Evolutionary conservation across 2,888 invertebrate species (phyloP), one percentile per base, ranked within the genome.

Genomic region (Melanostoma mellinum): DNA sequence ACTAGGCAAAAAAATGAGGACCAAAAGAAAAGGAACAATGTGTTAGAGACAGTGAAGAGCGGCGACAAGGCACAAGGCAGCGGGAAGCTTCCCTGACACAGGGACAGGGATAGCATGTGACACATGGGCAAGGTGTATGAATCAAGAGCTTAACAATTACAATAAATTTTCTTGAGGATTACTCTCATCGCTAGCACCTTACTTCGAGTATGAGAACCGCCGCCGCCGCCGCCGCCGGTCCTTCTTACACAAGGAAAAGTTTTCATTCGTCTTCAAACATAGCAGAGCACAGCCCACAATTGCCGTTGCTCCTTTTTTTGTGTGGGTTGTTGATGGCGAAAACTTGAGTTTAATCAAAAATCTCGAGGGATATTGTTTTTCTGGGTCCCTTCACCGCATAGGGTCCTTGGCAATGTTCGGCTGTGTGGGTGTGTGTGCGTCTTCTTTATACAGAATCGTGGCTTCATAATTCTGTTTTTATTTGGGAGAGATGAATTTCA

Each of bases 321-420:
- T 60, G 52, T 60, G 58, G 38, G 63, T 63, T 60, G 71, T 50
- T 60, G 48, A 55, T 56, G 30, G n/a, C 20, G 36, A 42, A 38
- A 79, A 84, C 79, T 84, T 84, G 67, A 82, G 46, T 82, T 82
- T 78, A 84, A 84, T 79, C 84, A 84, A 75, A 79, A 79, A 74
- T 74, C 78, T 79, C 60, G 50, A 71, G 74, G 53, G 71, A 78
- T 84, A 78, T 78, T 84, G 65, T 44, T 48, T 61, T 35, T 2
- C 33, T 67, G 36, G 35, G 30, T 9, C 36, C 44, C 33, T 55
- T 53, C 10, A 65, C 42, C 35, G 0, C 8, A 30, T 32, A 5
- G 10, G 2, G 30, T 42, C 67, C 67, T 67, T 44, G 33, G 67
- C 8, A 20, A 20, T 20, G 42, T 52, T 67, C 52, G 32, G 52